phyloP scores from a whole-genome alignment of 37 sponge, comb jelly and placozoan species.

The Theonella swinhoei region DNA sequence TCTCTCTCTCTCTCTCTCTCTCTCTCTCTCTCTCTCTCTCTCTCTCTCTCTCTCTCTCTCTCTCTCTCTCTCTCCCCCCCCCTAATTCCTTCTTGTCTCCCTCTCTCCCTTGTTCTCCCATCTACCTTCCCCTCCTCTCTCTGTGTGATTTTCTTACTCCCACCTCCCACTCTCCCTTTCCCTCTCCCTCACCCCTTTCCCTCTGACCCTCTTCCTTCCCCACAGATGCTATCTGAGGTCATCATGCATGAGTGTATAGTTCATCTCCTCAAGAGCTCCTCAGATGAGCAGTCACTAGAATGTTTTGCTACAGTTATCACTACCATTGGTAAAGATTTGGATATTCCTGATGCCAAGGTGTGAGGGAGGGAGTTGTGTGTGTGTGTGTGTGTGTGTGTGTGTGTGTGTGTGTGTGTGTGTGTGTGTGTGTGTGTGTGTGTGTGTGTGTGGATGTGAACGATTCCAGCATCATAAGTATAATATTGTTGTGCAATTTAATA shows the following conservation, averaged over 20 bases:
- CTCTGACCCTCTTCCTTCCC: background rate
- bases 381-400: constrained; percentile 9
- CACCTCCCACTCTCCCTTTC: too few relatives aligned
- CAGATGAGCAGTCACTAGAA: constrained; percentile 68
- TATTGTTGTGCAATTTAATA: too few relatives aligned
- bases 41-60: constrained; percentile 23
- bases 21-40: constrained; percentile 17
- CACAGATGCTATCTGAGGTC: constrained; percentile 58
- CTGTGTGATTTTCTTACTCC: too few relatives aligned
- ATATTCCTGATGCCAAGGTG: constrained; percentile 52
- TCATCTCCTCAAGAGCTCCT: constrained; percentile 32
- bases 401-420: constrained; percentile 7
- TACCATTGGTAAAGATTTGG: constrained; percentile 67
- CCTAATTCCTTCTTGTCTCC: background rate
- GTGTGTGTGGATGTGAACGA: too few relatives aligned
- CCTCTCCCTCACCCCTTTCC: too few relatives aligned
- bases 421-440: constrained; percentile 6
- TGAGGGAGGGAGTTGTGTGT: background rate
- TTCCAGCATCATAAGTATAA: too few relatives aligned
- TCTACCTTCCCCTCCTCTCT: background rate
- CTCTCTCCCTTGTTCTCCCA: background rate
- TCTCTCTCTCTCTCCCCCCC: constrained; percentile 10
- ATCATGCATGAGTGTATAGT: constrained; percentile 75
- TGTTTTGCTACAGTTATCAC: constrained; percentile 55
- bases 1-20: constrained; percentile 9